Evolutionary conservation across 2,888 invertebrate species (phyloP).

Genomic region (Hyposoter didymator): DNA sequence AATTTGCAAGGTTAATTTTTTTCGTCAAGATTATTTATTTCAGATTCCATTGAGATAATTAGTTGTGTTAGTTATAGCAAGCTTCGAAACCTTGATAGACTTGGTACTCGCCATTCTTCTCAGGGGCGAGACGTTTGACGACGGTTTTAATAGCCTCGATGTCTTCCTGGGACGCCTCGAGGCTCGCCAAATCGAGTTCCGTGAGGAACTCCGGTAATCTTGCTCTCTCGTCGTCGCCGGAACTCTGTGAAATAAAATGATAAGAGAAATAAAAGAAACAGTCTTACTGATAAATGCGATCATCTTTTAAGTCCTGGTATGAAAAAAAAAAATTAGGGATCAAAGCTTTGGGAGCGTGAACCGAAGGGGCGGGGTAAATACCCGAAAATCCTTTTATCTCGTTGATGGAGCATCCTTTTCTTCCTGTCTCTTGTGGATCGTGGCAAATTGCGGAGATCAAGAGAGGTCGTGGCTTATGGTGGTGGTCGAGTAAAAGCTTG

Average conservation of each 20-base stretch:
- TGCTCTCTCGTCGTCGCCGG: conserved; percentile 73
- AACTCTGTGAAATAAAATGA: conserved; percentile 62
- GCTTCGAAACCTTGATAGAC: conserved; percentile 80
- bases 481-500: conserved; percentile 34
- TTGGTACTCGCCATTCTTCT: conserved; percentile 84
- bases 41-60: conserved; percentile 3
- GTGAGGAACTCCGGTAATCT: conserved; percentile 80
- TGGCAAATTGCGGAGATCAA: conserved; percentile 56
- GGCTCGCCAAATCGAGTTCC: conserved; percentile 78
- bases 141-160: conserved; percentile 79
- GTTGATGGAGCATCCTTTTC: conserved; percentile 51
- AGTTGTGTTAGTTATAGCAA: conserved; percentile 52
- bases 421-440: conserved; percentile 41
- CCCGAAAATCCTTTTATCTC: conserved; percentile 59
- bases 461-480: conserved; percentile 27
- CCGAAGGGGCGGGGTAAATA: conserved; percentile 6
- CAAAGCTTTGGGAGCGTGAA: background rate
- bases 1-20: conserved; percentile 8
- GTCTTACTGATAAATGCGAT: conserved; percentile 11
- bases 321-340: conserved; percentile 1
- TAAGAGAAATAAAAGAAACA: conserved; percentile 19
- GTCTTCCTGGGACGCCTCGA: conserved; percentile 80
- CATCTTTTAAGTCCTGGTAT: conserved; percentile 3
- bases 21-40: background rate
- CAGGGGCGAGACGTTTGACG: conserved; percentile 81